Evolutionary conservation across 2,888 invertebrate species (phyloP), one percentile per base, ranked within the genome.

Genomic region (Hanleya hanleyi): DNA sequence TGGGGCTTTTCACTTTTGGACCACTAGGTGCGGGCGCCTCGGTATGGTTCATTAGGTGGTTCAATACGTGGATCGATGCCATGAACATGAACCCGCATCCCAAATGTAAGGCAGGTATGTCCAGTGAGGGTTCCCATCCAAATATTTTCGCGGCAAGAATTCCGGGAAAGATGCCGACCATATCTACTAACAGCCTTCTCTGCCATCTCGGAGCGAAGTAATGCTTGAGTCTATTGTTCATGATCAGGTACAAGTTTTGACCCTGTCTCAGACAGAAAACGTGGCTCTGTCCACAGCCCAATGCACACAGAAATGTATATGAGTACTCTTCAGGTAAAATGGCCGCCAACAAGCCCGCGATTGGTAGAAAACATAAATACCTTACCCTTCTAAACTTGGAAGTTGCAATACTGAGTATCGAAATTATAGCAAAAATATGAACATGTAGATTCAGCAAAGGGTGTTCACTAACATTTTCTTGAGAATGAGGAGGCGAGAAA

Each of bases 111-210:
- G 22, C 1, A 47, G 47, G 22, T n/a, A 47, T n/a, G 47, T 5
- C 18, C n/a, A n/a, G 22, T 5, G 72, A 62, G 0, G 66, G 33
- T 15, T 51, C 70, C 81, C 81, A 81, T 1, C 70, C 78, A 33
- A 79, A 71, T 1, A 77, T 18, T 29, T 41, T 35, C 0, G 68
- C 47, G 2, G 77, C 50, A 9, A 77, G 47, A 15, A 74, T 15
- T 29, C 81, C 81, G 0, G 80, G 81, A 9, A 77, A 26, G 7
- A 79, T 41, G 22, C 81, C 81, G 6, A 79, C 9, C 0, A 15
- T 33, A 57, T 81, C 76, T 18, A 76, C 72, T 15, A 77, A 33
- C 15, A 78, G 49, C 15, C 80, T 70, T 4, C 79, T 75, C 1
- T 57, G 38, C 22, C 69, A 35, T 38, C 75, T 69, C 18, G 32